Conservation (phyloP, 2,888 invertebrate genomes). For the Podotricha telesiphe region DNA sequence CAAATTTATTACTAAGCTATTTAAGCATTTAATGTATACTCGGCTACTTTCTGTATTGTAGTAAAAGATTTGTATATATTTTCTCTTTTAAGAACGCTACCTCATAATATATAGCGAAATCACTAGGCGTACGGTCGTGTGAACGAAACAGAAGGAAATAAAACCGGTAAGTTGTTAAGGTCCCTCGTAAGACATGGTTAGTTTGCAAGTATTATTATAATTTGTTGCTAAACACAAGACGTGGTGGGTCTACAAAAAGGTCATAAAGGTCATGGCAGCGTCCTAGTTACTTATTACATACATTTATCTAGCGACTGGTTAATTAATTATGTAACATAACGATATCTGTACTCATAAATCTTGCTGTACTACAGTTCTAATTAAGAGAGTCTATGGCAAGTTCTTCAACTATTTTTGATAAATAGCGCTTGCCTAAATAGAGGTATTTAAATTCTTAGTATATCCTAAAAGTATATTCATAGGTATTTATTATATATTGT, state of each 20-base stretch:
- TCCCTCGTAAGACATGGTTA: conserved; percentile 46
- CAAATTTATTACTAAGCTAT: too few species aligned
- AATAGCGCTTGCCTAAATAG: too few species aligned
- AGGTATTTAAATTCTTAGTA: too few species aligned
- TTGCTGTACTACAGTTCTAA: not conserved
- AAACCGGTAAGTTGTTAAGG: conserved; percentile 28
- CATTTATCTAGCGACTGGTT: conserved; percentile 74
- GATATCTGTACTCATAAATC: not conserved
- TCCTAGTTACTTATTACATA: conserved; percentile 68
- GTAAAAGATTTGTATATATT: not conserved
- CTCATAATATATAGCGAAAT: not conserved
- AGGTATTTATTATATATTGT: too few species aligned
- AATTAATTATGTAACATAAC: conserved; percentile 60
- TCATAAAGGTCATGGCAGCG: conserved; percentile 52
- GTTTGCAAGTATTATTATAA: conserved; percentile 53
- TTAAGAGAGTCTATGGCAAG: too few species aligned
- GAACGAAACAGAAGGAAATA: conserved; percentile 13
- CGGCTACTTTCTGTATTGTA: not conserved
- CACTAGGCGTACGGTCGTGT: not conserved
- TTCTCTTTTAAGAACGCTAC: not conserved
- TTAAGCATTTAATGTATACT: not conserved
- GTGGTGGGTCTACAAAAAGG: conserved; percentile 47
- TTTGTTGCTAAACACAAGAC: conserved; percentile 48
- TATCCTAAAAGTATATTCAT: too few species aligned
- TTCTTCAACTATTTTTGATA: too few species aligned